These are phyloP conservation scores for Pristionchus japonicus DNA, from an alignment of 2,888 invertebrate genomes.

Conservation along the genomic window DNA sequence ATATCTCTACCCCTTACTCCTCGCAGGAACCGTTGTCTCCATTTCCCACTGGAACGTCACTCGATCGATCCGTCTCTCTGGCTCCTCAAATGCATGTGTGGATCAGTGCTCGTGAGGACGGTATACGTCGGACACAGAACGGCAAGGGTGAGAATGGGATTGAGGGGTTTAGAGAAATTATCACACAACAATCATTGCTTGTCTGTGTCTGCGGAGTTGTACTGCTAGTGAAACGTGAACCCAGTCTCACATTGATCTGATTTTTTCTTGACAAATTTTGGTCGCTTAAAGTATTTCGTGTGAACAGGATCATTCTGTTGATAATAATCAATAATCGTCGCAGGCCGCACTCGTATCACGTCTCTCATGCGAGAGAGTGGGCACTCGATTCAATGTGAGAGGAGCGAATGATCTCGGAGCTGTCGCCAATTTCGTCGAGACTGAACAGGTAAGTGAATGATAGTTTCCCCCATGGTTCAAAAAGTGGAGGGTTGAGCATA, in stretches of 20 bases:
- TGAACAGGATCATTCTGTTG: too few species aligned
- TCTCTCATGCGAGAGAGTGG: conserved; percentile 96
- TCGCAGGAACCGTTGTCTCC: conserved; percentile 91
- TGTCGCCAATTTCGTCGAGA: conserved; percentile 99
- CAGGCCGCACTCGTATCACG: conserved; percentile 94
- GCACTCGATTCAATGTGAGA: conserved; percentile 95
- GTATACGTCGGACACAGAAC: conserved; percentile 97
- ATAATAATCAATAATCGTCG: too few species aligned
- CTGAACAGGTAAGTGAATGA: conserved; percentile 87
- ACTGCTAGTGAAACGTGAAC: neutral
- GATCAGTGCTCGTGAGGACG: conserved; percentile 90
- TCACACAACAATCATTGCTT: too few species aligned
- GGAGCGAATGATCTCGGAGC: conserved; percentile 99
- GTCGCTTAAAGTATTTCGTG: too few species aligned
- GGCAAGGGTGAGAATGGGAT: conserved; percentile 82
- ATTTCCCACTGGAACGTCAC: conserved; percentile 91
- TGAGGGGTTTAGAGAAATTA: neutral
- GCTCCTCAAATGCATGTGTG: conserved; percentile 96
- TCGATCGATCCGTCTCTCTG: conserved; percentile 91
- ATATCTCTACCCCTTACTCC: too few species aligned
- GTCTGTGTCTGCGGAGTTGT: too few species aligned
- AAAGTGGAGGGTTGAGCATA: too few species aligned
- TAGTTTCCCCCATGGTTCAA: neutral
- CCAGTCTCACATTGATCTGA: too few species aligned
- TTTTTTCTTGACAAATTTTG: neutral